Evolutionary conservation across 1,140 invertebrate genomes (phyloP).

Genomic region (Tyrophagus putrescentiae): DNA sequence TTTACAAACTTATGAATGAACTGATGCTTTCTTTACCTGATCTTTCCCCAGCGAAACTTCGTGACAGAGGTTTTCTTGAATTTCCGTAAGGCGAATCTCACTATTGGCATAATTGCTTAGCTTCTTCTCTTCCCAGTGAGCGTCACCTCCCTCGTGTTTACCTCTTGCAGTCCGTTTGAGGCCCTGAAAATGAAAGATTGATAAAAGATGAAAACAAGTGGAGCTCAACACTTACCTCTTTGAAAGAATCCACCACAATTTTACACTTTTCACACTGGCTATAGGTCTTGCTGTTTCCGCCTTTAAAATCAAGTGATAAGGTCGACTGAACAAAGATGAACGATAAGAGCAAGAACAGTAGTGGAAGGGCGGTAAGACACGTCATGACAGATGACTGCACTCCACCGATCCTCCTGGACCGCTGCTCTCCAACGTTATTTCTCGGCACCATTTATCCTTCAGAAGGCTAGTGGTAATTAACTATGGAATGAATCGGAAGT

Average conservation of each 20-base stretch:
- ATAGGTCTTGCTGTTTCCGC: neutral
- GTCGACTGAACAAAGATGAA: neutral
- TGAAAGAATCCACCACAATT: constrained; percentile 7
- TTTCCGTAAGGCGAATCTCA: constrained; percentile 77
- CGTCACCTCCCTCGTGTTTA: constrained; percentile 89
- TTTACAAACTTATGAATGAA: neutral
- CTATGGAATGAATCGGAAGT: no score
- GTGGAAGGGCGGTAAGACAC: no score
- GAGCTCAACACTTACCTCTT: constrained; percentile 4
- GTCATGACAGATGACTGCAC: no score
- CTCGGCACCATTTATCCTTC: no score
- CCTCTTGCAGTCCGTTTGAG: constrained; percentile 67
- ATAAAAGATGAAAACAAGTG: neutral
- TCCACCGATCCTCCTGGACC: no score
- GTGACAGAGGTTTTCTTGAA: constrained; percentile 66
- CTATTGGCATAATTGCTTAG: constrained; percentile 65
- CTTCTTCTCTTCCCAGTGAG: constrained; percentile 91
- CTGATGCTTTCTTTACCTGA: constrained; percentile 33
- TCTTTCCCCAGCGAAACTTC: constrained; percentile 52
- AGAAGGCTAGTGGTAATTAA: no score
- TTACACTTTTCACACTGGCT: constrained; percentile 6
- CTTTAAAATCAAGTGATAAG: neutral
- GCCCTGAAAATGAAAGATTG: constrained; percentile 42
- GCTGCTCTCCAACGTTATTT: no score
- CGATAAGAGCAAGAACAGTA: neutral